Evolutionary conservation across 2,888 invertebrate genomes (phyloP), one percentile per base, ranked within the genome.

Genomic region (Drosophila sordidula): DNA sequence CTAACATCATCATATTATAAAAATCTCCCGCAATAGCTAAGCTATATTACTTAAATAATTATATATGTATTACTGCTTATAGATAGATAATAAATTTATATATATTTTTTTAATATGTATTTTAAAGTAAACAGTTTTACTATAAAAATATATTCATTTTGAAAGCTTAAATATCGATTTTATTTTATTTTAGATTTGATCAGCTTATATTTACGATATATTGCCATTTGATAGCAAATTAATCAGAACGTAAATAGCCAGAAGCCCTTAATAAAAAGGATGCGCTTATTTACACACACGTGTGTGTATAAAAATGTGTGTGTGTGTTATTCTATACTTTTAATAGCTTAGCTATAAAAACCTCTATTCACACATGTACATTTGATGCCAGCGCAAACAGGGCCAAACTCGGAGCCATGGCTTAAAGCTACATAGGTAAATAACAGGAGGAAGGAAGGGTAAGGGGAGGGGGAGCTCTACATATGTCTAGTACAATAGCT

Each of bases 291-390:
- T 61, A 63, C 47, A 47, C 36, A 45, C 52, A 41, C 51, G 1
- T 49, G 29, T 61, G 45, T 11, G 38, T 34, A 39, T 18, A 18
- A 12, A 16, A 5, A 14, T 50, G 32, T 49, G 39, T 32, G 26
- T 45, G 16, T 47, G 36, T 57, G 41, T 44, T 57, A 46, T 41
- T 64, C 47, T 73, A 55, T 61, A 59, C 36, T 50, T 72, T 82
- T 66, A 78, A 49, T 69, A 55, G 52, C 70, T 66, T 46, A 47
- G 70, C 82, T 69, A 72, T 69, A 69, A 74, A 67, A 68, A 57
- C 49, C 49, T 29, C 50, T 78, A 81, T 80, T 80, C 80, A 80
- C 75, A 87, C 67, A 78, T 78, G 74, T 66, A 80, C 67, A 82
- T 63, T 71, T 68, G 47, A 69, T 74, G 74, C 36, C 56, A 69